Conservation (phyloP, 2,113 vertebrate genomes). For the Scomber japonicus region DNA sequence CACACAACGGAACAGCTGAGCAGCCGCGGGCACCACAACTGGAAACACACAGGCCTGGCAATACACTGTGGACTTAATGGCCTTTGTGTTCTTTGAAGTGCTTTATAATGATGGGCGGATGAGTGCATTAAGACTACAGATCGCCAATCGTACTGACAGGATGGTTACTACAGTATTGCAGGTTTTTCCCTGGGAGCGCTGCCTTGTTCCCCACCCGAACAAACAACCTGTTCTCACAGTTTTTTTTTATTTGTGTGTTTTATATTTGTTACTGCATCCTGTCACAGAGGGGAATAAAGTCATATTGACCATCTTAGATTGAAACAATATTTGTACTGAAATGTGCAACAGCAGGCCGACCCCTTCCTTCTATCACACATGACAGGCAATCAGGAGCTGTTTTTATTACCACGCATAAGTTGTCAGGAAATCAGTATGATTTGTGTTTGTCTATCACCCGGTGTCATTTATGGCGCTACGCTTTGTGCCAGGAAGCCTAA, state of each 20-base stretch:
- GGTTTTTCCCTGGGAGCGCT: slow-evolving; percentile 19
- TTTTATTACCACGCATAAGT: slow-evolving; percentile 36
- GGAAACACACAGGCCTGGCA: slow-evolving; percentile 13
- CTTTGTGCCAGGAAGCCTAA: background rate
- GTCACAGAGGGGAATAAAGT: slow-evolving; percentile 42
- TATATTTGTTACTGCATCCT: slow-evolving; percentile 37
- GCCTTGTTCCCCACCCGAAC: slow-evolving; percentile 10
- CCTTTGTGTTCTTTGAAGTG: slow-evolving; percentile 59
- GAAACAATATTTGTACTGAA: slow-evolving; percentile 42
- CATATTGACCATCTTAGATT: slow-evolving; percentile 33
- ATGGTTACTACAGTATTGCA: slow-evolving; percentile 37
- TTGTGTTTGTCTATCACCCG: slow-evolving; percentile 37
- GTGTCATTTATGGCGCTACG: slow-evolving; percentile 9
- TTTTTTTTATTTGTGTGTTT: background rate
- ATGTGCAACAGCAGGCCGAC: slow-evolving; percentile 6
- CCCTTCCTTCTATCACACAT: slow-evolving; percentile 27
- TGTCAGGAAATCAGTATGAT: slow-evolving; percentile 52
- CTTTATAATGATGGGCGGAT: slow-evolving; percentile 42
- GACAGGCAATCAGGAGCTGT: slow-evolving; percentile 48
- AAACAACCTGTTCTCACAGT: slow-evolving; percentile 40
- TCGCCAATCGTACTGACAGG: slow-evolving; percentile 32
- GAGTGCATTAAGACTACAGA: slow-evolving; percentile 44
- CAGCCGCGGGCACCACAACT: slow-evolving; percentile 50
- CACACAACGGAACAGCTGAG: slow-evolving; percentile 56
- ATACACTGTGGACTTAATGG: slow-evolving; percentile 27